These are phyloP conservation scores for Nyctalus aviator DNA, from an alignment of 2,797 vertebrate species.

Conservation along the genomic window DNA sequence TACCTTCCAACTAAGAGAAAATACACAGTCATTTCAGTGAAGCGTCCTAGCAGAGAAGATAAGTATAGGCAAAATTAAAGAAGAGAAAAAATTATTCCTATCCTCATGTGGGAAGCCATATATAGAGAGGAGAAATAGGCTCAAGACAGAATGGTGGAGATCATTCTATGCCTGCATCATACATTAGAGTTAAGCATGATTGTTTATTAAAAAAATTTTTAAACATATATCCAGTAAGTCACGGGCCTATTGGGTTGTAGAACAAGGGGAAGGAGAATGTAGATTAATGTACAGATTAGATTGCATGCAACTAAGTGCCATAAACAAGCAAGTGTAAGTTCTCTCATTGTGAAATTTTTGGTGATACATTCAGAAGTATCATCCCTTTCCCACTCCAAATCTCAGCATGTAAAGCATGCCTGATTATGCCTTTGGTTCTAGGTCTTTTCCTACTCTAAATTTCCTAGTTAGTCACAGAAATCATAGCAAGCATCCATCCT, in stretches of 20 bases:
- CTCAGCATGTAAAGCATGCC: background rate
- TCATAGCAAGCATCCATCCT: background rate
- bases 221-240: background rate
- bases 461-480: background rate
- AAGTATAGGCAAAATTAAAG: constrained; percentile 3
- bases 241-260: background rate
- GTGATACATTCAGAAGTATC: background rate
- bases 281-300: background rate
- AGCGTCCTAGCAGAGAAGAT: background rate
- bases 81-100: background rate
- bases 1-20: constrained; percentile 3
- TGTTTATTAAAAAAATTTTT: background rate
- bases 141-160: background rate
- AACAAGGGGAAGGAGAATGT: background rate
- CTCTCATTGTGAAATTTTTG: background rate
- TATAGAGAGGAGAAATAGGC: background rate
- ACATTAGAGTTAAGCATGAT: background rate
- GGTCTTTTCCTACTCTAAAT: background rate
- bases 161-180: background rate
- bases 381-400: background rate
- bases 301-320: background rate
- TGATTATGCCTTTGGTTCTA: background rate
- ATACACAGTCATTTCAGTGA: background rate
- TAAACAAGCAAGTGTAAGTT: background rate
- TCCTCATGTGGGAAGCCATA: background rate